Conservation (phyloP, 2,888 invertebrate genomes). For the Caenorhabditis sp. region DNA sequence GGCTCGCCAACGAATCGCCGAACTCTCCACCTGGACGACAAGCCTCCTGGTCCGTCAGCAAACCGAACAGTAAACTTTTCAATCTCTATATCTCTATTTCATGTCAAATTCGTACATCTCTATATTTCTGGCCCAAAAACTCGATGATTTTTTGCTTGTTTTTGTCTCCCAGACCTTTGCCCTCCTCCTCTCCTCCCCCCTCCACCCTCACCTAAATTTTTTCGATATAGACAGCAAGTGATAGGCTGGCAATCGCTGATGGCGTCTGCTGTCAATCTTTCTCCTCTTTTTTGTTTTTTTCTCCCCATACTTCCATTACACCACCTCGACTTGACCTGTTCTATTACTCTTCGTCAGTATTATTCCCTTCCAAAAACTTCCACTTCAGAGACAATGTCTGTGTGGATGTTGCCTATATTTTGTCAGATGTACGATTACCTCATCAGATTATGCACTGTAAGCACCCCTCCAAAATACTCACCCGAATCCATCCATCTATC, state of each 20-base stretch:
- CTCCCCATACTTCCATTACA: conserved; percentile 28
- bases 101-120: conserved; percentile 35
- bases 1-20: conserved; percentile 71
- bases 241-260: conserved; percentile 38
- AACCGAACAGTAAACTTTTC: conserved; percentile 42
- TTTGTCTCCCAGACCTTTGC: conserved; percentile 47
- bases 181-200: background rate
- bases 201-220: conserved; percentile 35
- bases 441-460: conserved; percentile 46
- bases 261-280: conserved; percentile 30
- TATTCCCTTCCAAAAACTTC: background rate
- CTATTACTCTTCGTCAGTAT: conserved; percentile 6
- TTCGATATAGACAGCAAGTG: conserved; percentile 54
- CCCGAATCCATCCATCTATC: background rate
- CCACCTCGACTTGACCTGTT: conserved; percentile 56
- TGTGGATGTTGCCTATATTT: conserved; percentile 58
- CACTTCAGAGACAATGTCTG: conserved; percentile 18
- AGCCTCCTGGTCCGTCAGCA: conserved; percentile 68
- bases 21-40: conserved; percentile 69
- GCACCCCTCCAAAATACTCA: conserved; percentile 5
- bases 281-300: conserved; percentile 49
- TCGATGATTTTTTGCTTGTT: too few relatives aligned
- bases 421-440: conserved; percentile 57
- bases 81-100: conserved; percentile 26
- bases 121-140: conserved; percentile 18